A percentile compares a stretch with the other conserved stretches of the same genome.
Evolutionary conservation across 2,797 vertebrate genomes (phyloP).

Genomic region (Lagocephalus sceleratus): DNA sequence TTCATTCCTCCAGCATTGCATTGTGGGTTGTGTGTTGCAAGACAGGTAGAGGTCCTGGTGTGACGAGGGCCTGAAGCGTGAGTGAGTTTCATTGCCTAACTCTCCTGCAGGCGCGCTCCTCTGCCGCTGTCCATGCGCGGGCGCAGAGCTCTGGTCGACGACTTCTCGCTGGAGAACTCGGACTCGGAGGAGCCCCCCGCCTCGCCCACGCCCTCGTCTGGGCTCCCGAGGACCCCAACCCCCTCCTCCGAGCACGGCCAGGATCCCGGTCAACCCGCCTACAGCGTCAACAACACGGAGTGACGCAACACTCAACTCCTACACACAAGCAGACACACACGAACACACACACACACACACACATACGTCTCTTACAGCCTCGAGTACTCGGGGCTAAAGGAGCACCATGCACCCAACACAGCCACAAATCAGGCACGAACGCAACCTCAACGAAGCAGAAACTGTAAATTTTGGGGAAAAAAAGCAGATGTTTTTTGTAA

Average conservation of each 20-base stretch:
- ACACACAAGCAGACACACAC: slow-evolving; percentile 8
- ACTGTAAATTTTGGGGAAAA: slow-evolving; percentile 20
- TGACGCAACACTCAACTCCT: slow-evolving; percentile 47
- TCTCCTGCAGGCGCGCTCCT: slow-evolving; percentile 66
- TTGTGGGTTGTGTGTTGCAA: too few species aligned
- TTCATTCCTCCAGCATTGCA: too few species aligned
- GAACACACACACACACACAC: slow-evolving; percentile 17
- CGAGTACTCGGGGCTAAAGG: slow-evolving; percentile 40
- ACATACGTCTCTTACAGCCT: slow-evolving; percentile 35
- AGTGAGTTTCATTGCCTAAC: too few species aligned
- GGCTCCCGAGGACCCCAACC: slow-evolving; percentile 72
- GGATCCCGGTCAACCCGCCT: slow-evolving; percentile 62
- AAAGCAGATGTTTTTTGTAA: slow-evolving; percentile 25
- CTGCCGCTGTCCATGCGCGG: slow-evolving; percentile 78
- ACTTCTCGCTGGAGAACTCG: slow-evolving; percentile 85
- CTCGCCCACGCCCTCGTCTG: slow-evolving; percentile 76
- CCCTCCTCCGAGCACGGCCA: slow-evolving; percentile 71
- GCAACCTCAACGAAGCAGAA: slow-evolving; percentile 28
- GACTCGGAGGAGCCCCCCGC: slow-evolving; percentile 82
- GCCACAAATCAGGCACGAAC: slow-evolving; percentile 34
- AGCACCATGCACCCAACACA: slow-evolving; percentile 32
- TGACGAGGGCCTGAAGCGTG: too few species aligned
- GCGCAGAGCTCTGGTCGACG: slow-evolving; percentile 84
- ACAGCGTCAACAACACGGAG: slow-evolving; percentile 75
- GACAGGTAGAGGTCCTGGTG: too few species aligned